Evolutionary conservation across 2,888 invertebrate genomes (phyloP).

Genomic region (Melanostoma scalare): DNA sequence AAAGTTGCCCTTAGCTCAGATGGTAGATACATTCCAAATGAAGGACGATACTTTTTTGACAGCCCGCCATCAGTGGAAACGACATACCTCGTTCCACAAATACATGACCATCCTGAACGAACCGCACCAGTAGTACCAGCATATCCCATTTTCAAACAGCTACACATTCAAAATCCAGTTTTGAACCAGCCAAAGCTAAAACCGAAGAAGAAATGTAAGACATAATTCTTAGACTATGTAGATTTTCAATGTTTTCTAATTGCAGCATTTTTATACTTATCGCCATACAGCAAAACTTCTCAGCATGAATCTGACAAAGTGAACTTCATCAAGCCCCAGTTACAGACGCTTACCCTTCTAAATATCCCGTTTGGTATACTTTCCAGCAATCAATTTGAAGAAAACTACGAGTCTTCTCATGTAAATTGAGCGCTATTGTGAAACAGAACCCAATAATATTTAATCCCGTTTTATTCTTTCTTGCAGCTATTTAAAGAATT

Average conservation of each 20-base stretch:
- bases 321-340: conserved; percentile 49
- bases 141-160: conserved; percentile 78
- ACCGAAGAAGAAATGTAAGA: conserved; percentile 78
- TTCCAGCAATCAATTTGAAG: conserved; percentile 51
- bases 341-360: conserved; percentile 40
- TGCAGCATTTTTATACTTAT: conserved; percentile 62
- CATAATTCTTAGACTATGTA: neutral
- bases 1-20: conserved; percentile 83
- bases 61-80: conserved; percentile 83
- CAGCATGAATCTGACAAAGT: conserved; percentile 36
- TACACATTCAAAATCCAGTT: conserved; percentile 78
- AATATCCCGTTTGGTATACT: conserved; percentile 59
- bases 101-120: conserved; percentile 77
- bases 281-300: conserved; percentile 49
- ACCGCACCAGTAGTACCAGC: conserved; percentile 75
- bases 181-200: conserved; percentile 79
- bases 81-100: conserved; percentile 84
- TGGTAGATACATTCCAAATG: conserved; percentile 83
- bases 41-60: conserved; percentile 82
- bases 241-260: conserved; percentile 40
- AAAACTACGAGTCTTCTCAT: conserved; percentile 66
- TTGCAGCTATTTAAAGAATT: conserved; percentile 80
- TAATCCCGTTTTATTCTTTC: conserved; percentile 39
- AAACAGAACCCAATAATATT: conserved; percentile 30
- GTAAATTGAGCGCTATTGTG: conserved; percentile 40